Conservation (phyloP, 2,888 invertebrate species). For the Drosophila tripunctata region DNA sequence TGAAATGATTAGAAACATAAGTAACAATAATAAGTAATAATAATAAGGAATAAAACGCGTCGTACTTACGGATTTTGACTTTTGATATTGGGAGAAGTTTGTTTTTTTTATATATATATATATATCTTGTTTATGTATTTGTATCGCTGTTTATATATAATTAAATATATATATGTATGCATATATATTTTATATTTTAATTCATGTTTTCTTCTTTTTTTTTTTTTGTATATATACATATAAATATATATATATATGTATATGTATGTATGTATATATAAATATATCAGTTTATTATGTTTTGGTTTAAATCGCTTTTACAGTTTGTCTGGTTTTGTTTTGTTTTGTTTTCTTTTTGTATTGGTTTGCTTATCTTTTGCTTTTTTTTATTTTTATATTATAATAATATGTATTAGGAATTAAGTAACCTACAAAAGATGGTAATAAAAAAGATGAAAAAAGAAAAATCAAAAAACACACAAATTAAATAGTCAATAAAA, state of each 20-base stretch:
- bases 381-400: slow-evolving; percentile 43
- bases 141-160: slow-evolving; percentile 38
- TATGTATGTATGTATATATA: slow-evolving; percentile 15
- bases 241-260: slow-evolving; percentile 10
- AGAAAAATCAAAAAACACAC: slow-evolving; percentile 73
- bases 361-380: slow-evolving; percentile 40
- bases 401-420: slow-evolving; percentile 82
- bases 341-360: slow-evolving; percentile 32
- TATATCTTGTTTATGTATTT: slow-evolving; percentile 28
- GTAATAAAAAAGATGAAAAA: slow-evolving; percentile 81
- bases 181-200: slow-evolving; percentile 42
- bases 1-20: slow-evolving; percentile 19
- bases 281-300: slow-evolving; percentile 49
- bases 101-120: slow-evolving; percentile 14
- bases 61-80: slow-evolving; percentile 67
- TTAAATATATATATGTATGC: slow-evolving; percentile 35
- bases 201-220: slow-evolving; percentile 37
- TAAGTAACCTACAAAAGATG: slow-evolving; percentile 85
- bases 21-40: slow-evolving; percentile 16
- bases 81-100: slow-evolving; percentile 57
- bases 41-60: slow-evolving; percentile 48
- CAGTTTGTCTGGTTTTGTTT: slow-evolving; percentile 44
- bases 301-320: slow-evolving; percentile 61
- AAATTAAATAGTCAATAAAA: slow-evolving; percentile 71
- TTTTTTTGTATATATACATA: slow-evolving; percentile 40